Conservation (phyloP, 2,888 invertebrate species). For the Crepidodera aurea region DNA sequence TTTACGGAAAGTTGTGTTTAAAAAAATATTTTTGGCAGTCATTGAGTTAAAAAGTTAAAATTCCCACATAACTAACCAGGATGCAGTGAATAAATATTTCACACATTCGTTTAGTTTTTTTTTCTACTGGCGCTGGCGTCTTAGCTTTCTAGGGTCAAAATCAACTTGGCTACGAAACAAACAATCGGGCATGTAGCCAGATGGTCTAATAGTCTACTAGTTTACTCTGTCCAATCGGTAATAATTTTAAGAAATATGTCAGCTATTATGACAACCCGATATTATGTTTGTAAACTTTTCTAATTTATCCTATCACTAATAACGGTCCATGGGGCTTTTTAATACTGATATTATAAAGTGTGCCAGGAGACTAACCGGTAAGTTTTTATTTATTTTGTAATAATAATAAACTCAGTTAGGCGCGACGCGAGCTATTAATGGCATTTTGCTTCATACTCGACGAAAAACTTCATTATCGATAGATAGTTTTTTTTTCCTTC, state of each 20-base stretch:
- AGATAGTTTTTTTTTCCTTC: too few relatives aligned
- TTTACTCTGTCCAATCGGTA: conserved; percentile 17
- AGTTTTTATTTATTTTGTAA: too few relatives aligned
- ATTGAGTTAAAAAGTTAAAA: background rate
- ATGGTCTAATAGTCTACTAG: conserved; percentile 21
- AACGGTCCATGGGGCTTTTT: background rate
- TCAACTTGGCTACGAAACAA: conserved; percentile 30
- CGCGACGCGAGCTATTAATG: too few relatives aligned
- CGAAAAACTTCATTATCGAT: too few relatives aligned
- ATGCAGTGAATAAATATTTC: conserved; percentile 7
- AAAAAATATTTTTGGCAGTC: background rate
- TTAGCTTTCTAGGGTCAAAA: conserved; percentile 22
- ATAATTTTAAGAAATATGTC: conserved; percentile 16
- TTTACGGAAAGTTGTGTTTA: too few relatives aligned
- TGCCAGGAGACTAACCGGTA: too few relatives aligned
- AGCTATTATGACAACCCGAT: background rate
- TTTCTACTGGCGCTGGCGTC: conserved; percentile 19
- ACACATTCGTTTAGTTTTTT: conserved; percentile 19
- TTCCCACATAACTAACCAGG: conserved; percentile 1
- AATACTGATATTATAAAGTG: background rate
- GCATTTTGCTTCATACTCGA: too few relatives aligned
- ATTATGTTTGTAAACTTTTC: background rate
- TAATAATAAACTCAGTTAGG: too few relatives aligned
- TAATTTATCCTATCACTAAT: background rate
- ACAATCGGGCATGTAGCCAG: conserved; percentile 27